Evolutionary conservation across 2,113 vertebrate genomes (phyloP).

Genomic region (Azemiops feae): DNA sequence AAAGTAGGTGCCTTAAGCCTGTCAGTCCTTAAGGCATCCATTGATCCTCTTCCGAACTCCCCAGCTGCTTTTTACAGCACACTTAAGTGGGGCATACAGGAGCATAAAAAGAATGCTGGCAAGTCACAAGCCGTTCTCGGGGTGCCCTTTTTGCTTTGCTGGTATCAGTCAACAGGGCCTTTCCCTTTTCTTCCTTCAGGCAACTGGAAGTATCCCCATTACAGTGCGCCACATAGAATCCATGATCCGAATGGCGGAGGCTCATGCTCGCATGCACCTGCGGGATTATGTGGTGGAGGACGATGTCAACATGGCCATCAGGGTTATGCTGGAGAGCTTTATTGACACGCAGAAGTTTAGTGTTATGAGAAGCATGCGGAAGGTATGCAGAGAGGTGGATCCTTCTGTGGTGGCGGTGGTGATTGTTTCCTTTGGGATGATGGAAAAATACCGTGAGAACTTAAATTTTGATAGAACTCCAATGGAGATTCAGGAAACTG

Average conservation of each 20-base stretch:
- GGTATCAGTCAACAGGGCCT: not conserved
- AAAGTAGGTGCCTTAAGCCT: not conserved
- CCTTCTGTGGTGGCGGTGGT: not conserved
- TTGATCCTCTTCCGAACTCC: not conserved
- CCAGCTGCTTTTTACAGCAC: not conserved
- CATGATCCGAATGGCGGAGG: conserved; percentile 98
- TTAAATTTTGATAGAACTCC: not conserved
- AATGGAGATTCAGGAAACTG: not conserved
- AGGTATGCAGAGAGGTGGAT: conserved; percentile 68
- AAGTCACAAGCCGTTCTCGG: not conserved
- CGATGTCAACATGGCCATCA: conserved; percentile 97
- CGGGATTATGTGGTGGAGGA: conserved; percentile 94
- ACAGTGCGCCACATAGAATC: conserved; percentile 97
- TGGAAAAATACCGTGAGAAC: not conserved
- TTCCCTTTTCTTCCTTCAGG: conserved; percentile 66
- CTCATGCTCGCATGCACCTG: conserved; percentile 93
- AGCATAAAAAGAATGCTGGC: not conserved
- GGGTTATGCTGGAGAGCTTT: conserved; percentile 98
- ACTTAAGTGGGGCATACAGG: not conserved
- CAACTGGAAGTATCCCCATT: conserved; percentile 96
- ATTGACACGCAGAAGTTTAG: conserved; percentile 99
- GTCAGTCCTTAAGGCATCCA: not conserved
- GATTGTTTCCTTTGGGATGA: not conserved
- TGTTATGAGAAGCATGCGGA: conserved; percentile 94
- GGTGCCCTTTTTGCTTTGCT: not conserved